These are phyloP conservation scores for Kradibia gibbosae DNA, from an alignment of 1,140 invertebrate species.

Conservation along the genomic window DNA sequence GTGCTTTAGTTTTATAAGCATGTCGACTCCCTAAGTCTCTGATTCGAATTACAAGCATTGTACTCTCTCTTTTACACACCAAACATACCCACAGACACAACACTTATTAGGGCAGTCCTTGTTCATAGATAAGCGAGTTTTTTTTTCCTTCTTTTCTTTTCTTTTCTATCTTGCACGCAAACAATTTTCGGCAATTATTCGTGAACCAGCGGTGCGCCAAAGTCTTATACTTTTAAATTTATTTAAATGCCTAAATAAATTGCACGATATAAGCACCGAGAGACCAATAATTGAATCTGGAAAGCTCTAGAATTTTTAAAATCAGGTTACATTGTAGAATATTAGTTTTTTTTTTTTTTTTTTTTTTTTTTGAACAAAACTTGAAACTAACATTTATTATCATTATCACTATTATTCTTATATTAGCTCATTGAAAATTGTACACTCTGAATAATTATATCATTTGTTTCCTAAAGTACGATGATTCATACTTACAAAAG, in stretches of 20 bases:
- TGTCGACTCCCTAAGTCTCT: slow-evolving; percentile 48
- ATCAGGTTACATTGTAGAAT: too few relatives aligned
- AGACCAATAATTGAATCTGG: neutral
- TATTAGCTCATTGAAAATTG: too few relatives aligned
- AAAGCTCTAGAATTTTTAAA: too few relatives aligned
- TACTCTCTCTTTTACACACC: slow-evolving; percentile 48
- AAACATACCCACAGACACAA: slow-evolving; percentile 20
- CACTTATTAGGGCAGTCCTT: slow-evolving; percentile 41
- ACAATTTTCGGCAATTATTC: slow-evolving; percentile 3
- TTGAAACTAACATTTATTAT: too few relatives aligned
- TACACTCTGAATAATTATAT: too few relatives aligned
- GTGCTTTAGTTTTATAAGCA: slow-evolving; percentile 51
- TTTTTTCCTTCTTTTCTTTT: too few relatives aligned
- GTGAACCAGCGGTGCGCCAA: slow-evolving; percentile 1
- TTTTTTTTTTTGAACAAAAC: too few relatives aligned
- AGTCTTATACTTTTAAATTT: slow-evolving; percentile 12
- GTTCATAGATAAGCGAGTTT: slow-evolving; percentile 25
- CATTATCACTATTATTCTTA: too few relatives aligned
- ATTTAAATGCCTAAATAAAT: slow-evolving; percentile 15
- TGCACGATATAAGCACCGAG: neutral
- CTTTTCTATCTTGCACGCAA: slow-evolving; percentile 22
- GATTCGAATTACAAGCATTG: slow-evolving; percentile 46
- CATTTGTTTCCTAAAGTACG: too few relatives aligned
- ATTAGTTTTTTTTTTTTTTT: too few relatives aligned
- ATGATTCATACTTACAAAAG: too few relatives aligned